Evolutionary conservation across 1,140 invertebrate species (phyloP).

Genomic region (Marisa cornuarietis): DNA sequence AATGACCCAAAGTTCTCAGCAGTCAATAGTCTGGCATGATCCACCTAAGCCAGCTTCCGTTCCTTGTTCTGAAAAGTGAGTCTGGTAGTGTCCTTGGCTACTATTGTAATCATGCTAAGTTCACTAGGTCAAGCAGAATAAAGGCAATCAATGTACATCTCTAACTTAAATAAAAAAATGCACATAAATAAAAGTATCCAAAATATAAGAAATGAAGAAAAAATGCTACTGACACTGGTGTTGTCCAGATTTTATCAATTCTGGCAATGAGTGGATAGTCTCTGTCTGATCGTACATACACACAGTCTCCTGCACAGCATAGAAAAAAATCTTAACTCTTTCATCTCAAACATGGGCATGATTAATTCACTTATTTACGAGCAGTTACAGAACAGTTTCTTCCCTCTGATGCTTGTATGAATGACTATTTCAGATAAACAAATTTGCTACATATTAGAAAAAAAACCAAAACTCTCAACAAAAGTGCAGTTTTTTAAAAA

Average conservation of each 20-base stretch:
- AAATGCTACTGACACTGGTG: slow-evolving; percentile 23
- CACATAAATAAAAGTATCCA: not conserved
- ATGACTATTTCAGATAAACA: not conserved
- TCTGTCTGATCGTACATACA: slow-evolving; percentile 76
- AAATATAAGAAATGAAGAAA: not conserved
- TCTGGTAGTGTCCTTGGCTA: too few relatives aligned
- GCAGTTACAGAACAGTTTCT: too few relatives aligned
- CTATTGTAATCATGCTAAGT: too few relatives aligned
- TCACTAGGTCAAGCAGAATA: too few relatives aligned
- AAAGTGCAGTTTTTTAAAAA: too few relatives aligned
- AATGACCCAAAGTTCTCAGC: too few relatives aligned
- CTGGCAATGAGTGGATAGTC: slow-evolving; percentile 78
- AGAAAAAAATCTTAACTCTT: not conserved
- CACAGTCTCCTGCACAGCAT: slow-evolving; percentile 80
- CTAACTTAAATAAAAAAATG: not conserved
- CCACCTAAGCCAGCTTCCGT: too few relatives aligned
- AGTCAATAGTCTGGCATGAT: too few relatives aligned
- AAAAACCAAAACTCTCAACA: slow-evolving; percentile 13
- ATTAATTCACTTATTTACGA: too few relatives aligned
- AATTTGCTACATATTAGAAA: not conserved
- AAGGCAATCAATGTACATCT: not conserved
- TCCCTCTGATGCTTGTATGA: too few relatives aligned
- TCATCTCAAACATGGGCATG: too few relatives aligned
- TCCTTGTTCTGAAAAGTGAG: too few relatives aligned
- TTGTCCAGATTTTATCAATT: slow-evolving; percentile 73